Evolutionary conservation across 1,140 invertebrate species (phyloP).

Genomic region (Agrilus planipennis): DNA sequence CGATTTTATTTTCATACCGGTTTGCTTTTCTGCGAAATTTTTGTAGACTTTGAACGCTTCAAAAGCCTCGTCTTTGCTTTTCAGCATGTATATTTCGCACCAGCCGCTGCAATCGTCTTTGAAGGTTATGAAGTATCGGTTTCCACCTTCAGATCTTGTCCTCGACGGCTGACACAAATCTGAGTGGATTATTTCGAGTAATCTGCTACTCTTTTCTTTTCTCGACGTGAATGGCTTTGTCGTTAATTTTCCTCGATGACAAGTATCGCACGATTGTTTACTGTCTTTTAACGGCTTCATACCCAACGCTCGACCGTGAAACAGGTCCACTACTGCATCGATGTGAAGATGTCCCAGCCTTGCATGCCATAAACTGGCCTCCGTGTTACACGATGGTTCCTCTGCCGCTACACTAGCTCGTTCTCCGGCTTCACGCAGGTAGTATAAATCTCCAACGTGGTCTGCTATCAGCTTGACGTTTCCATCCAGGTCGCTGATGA

Average conservation of each 20-base stretch:
- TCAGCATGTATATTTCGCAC: conserved; percentile 23
- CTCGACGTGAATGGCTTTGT: conserved; percentile 13
- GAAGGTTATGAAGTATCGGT: conserved; percentile 28
- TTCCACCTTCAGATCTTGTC: conserved; percentile 17
- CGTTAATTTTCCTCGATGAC: conserved; percentile 13
- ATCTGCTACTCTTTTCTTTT: conserved; percentile 6
- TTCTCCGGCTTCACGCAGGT: too few species aligned
- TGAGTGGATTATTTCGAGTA: conserved; percentile 21
- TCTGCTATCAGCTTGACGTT: too few species aligned
- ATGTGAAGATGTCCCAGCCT: too few species aligned
- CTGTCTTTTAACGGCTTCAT: too few species aligned
- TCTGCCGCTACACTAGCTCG: too few species aligned
- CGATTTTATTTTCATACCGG: conserved; percentile 18
- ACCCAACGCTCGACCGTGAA: too few species aligned
- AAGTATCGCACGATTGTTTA: conserved; percentile 18
- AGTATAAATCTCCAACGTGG: too few species aligned
- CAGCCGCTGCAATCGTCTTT: conserved; percentile 30
- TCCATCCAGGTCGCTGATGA: too few species aligned
- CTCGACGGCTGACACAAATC: conserved; percentile 29
- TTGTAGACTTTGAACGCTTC: conserved; percentile 24
- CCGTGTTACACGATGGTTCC: too few species aligned
- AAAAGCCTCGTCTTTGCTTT: conserved; percentile 23
- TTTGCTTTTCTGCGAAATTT: too few species aligned
- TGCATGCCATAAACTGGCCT: too few species aligned
- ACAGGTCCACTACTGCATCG: too few species aligned